Base-by-base conservation (phyloP, 2,888 invertebrate species). In the Rhimphoctona megacephalus region DNA sequence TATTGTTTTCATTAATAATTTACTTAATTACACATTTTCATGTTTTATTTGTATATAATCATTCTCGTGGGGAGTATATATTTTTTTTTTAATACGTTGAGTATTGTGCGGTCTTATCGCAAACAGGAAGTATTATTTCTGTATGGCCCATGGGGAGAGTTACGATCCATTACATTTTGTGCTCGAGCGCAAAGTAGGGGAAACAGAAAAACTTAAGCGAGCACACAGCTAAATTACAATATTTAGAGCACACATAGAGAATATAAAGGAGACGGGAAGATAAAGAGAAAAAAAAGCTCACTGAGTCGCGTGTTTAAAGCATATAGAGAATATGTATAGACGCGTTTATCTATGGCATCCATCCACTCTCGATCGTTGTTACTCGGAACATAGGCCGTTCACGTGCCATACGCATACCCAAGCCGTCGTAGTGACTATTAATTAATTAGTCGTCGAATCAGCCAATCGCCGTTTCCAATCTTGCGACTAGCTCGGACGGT, bases 361-460 rank as follows among this genome's bases (percentile, higher is more conserved):
- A 25, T 69, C 49, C 64, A 25, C 36, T 36, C 25, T 36, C 22
- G 17, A 43, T 46, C 43, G 43, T 57, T 80, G 54, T 46, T 74
- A 76, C 30, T 22, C 74, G 46, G 22, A 80, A 81, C 43, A 76
- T 57, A 69, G 33, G 67, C 66, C 74, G 30, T 81, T 85, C 85
- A 79, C 74, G 70, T 70, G 69, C 73, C 54, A 57, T 72, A 46
- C 64, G 39, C 79, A 69, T 66, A 80, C 64, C 54, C 70, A 46
- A 78, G 52, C 72, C 69, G 74, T 81, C 69, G 88, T 79, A 85
- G 86, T 85, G 85, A 87, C 88, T 91, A 89, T 90, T 91, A 90
- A 92, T 92, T 91, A 91, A 91, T 91, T 91, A 90, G 85, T 89
- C 86, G 67, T 85, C 82, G 90, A 90, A 92, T 86, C 89, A 89